phyloP scores from a whole-genome alignment of 2,113 vertebrate species.

The Oryzias celebensis region DNA sequence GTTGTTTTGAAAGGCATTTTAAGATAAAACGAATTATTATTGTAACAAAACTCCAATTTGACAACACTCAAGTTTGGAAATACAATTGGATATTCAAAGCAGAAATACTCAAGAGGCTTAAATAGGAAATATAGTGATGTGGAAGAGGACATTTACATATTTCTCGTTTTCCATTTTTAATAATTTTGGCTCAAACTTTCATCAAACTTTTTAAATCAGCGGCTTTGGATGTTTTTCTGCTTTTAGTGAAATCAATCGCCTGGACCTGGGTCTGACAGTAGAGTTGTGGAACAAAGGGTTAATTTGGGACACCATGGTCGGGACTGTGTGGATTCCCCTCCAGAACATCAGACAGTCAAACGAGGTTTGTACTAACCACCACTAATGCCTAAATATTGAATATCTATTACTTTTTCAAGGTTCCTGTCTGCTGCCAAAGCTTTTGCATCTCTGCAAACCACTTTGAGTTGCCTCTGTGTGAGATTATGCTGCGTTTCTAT shows the following conservation, averaged over 20 bases:
- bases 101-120: too few relatives aligned
- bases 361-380: constrained; percentile 79
- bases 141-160: neutral
- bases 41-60: too few relatives aligned
- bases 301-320: constrained; percentile 99
- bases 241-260: constrained; percentile 90
- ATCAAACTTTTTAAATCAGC: neutral
- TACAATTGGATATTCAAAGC: too few relatives aligned
- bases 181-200: neutral
- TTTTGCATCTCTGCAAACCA: too few relatives aligned
- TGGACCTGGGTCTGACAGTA: constrained; percentile 93
- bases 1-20: too few relatives aligned
- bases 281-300: constrained; percentile 99
- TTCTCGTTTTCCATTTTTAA: neutral
- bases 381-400: constrained; percentile 3
- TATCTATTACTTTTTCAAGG: too few relatives aligned
- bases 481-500: too few relatives aligned
- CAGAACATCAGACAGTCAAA: constrained; percentile 92
- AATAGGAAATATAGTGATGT: too few relatives aligned
- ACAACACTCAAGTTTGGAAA: too few relatives aligned
- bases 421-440: too few relatives aligned
- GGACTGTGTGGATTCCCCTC: constrained; percentile 94
- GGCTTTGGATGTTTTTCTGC: constrained; percentile 9
- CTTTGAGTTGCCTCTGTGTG: too few relatives aligned
- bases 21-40: too few relatives aligned